Percentiles rank a stretch among this genome's conserved stretches.
Evolutionary conservation across 2,797 vertebrate species (phyloP).

Genomic region (Huso huso): DNA sequence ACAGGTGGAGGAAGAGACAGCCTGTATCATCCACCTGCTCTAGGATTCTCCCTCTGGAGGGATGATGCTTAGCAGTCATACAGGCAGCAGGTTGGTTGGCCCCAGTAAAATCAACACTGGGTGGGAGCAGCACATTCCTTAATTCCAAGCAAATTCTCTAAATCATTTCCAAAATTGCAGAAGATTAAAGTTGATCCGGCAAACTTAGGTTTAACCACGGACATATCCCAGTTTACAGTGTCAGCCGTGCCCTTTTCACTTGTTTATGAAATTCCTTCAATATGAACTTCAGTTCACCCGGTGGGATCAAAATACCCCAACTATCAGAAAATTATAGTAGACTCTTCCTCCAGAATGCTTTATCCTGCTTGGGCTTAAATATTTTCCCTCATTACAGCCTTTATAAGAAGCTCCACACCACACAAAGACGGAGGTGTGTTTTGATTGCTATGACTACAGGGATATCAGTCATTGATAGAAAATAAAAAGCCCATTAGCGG

Average conservation of each 20-base stretch:
- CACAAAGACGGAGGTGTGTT: no score
- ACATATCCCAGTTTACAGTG: conserved; percentile 21
- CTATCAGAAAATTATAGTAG: not conserved
- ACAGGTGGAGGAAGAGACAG: not conserved
- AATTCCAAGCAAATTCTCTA: conserved; percentile 1
- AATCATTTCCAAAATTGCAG: not conserved
- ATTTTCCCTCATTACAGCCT: no score
- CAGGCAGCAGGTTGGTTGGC: not conserved
- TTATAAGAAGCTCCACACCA: no score
- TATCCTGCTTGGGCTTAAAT: no score
- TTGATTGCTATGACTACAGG: no score
- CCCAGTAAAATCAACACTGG: not conserved
- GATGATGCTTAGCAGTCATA: not conserved
- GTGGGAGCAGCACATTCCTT: not conserved
- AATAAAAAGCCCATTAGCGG: no score
- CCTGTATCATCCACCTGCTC: not conserved
- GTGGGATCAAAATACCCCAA: not conserved
- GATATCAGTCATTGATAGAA: no score
- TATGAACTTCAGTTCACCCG: not conserved
- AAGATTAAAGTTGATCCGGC: not conserved
- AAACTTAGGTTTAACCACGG: conserved; percentile 12
- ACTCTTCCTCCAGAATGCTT: no score
- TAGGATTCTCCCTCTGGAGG: not conserved
- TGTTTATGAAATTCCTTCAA: not conserved
- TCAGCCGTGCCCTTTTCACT: not conserved